Evolutionary conservation across 2,797 vertebrate genomes (phyloP), one percentile per base, ranked within the genome.

Genomic region (Lindbergichthys nudifrons): DNA sequence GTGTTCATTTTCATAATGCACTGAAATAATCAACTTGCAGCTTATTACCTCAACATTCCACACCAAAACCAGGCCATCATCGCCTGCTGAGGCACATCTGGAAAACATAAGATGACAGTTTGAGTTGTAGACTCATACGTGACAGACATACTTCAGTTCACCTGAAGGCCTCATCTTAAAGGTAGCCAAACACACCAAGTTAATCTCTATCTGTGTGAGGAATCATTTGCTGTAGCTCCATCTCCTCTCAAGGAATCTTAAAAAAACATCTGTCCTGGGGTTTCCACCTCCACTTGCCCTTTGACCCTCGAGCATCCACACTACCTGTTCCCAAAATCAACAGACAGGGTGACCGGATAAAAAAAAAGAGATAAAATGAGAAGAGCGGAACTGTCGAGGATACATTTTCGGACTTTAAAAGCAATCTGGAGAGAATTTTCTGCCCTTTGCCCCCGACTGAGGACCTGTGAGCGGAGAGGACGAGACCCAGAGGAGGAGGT

Each of bases 31-130:
- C 4, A 8, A 36, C 45, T 13, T 18, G 14, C 10, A 18, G 26
- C 89, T 86, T 5, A 39, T 88, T 75, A 99, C 98, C 97, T 98
- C 95, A 13, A 95, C 90, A 83, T 96, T 97, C 98, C 98, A 99
- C 12, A 99, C 92, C 92, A 97, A 84, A 54, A 99, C 73, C 23
- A 96, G 90, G 62, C 97, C 97, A 75, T 99, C 98, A 70, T 99
- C 98, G 36, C 97, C 97, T 15, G 97, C 97, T 48, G 98, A 99
- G n/a, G 96, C 97, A 95, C 97, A 99, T 85, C 97, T 99, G 90
- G 69, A 65, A 77, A 63, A 77, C 48, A 84, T 0, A 39, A 42
- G 15, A 36, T 69, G 50, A 53, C 12, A 51, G 39, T 23, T 23
- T 9, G 46, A 58, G 63, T 30, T 41, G 13, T 15, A 14, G n/a